Percentiles rank a stretch among this genome's conserved stretches.
Evolutionary conservation across 2,888 invertebrate species (phyloP).

Genomic region (Exephanes ischioxanthus): DNA sequence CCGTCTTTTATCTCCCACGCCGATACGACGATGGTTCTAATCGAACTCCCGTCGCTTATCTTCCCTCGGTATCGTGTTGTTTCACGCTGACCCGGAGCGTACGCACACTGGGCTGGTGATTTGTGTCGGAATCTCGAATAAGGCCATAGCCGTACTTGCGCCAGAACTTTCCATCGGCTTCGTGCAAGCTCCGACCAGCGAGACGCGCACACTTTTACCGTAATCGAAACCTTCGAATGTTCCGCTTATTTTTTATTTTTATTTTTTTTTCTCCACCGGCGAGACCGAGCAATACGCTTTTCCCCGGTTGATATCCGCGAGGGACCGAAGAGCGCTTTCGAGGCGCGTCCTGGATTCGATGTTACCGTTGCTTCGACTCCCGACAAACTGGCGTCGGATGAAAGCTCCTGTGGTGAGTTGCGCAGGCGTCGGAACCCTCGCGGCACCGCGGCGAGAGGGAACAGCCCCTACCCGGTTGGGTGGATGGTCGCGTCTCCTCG

Average conservation of each 20-base stretch:
- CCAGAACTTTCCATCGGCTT: conserved; percentile 12
- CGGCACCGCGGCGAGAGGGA: conserved; percentile 62
- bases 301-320: conserved; percentile 26
- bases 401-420: conserved; percentile 74
- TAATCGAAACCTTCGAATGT: neutral
- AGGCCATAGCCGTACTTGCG: conserved; percentile 6
- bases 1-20: neutral
- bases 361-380: conserved; percentile 82
- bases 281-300: conserved; percentile 32
- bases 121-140: conserved; percentile 10
- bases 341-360: conserved; percentile 74
- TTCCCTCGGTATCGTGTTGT: neutral
- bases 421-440: conserved; percentile 78
- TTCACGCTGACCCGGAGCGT: neutral
- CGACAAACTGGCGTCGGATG: conserved; percentile 83
- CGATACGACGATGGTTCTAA: neutral
- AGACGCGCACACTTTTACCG: neutral
- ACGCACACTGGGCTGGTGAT: conserved; percentile 19
- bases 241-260: neutral
- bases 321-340: conserved; percentile 51
- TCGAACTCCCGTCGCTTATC: neutral
- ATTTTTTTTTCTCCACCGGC: neutral
- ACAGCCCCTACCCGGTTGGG: conserved; percentile 65
- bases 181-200: conserved; percentile 12
- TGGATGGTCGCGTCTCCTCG: conserved; percentile 65